Evolutionary conservation across 2,797 vertebrate genomes (phyloP).

Genomic region (Notoglanidium macrostoma): DNA sequence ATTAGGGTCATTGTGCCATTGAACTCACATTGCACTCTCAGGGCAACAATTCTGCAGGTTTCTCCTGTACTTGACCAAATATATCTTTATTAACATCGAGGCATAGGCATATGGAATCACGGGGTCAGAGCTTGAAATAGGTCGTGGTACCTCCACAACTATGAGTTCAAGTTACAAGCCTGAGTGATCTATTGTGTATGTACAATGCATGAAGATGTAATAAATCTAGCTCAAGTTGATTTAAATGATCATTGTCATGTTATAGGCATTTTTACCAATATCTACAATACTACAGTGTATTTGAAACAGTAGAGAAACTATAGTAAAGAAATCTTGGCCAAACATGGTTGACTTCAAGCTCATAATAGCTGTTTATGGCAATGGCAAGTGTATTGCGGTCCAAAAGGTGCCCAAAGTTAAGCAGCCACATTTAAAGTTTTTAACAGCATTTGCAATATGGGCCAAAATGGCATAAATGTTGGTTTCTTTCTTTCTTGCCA

Average conservation of each 20-base stretch:
- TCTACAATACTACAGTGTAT: neutral
- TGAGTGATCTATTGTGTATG: neutral
- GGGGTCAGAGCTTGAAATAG: neutral
- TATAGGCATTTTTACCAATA: neutral
- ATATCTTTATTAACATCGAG: neutral
- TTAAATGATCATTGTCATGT: neutral
- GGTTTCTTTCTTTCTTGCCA: neutral
- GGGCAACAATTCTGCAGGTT: neutral
- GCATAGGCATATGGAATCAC: neutral
- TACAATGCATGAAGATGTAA: neutral
- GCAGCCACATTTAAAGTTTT: neutral
- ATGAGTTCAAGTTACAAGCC: slow-evolving; percentile 1
- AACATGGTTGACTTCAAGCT: neutral
- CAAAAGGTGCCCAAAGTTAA: neutral
- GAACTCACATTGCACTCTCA: neutral
- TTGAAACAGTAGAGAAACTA: neutral
- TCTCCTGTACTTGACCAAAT: neutral
- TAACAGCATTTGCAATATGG: neutral
- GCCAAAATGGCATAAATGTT: neutral
- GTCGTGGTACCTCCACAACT: neutral
- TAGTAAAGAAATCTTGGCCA: neutral
- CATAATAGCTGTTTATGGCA: neutral
- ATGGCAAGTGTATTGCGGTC: neutral
- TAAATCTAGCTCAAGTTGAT: neutral
- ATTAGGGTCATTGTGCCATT: neutral